Base-by-base conservation (phyloP, 2,113 vertebrate genomes). In the Nothocercus nigrocapillus region DNA sequence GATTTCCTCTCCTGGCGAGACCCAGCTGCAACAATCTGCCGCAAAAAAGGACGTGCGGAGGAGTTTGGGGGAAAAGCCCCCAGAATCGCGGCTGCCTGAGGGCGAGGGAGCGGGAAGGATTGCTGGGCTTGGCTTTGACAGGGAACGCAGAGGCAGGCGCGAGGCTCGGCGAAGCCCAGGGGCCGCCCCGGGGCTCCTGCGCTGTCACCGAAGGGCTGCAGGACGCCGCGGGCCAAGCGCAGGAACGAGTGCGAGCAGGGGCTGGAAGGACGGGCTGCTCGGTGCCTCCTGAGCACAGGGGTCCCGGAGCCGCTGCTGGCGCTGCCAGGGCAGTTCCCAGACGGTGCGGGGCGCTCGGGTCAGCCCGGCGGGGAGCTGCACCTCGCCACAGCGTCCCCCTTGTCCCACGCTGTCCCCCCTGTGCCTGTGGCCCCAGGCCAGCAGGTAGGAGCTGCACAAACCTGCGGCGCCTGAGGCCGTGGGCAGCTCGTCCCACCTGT, bases 401-500 rank as follows among this genome's bases (percentile, higher is more conserved):
- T 4, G 2, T 56, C 63, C 47, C 20, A 21, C 19, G 10, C 47
- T 47, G 47, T 77, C 28, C 51, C 54, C 22, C 25, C 10, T 2
- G 4, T 69, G 45, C 32, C 44, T 1, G 0, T 54, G 68, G 81
- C 58, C 30, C 0, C 53, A 64, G 85, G 38, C 36, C 90, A 83
- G 53, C 0, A 0, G n/a, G 68, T 76, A 45, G 53, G 27, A 77
- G 10, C 59, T 58, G 30, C 56, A 44, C 70, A 53, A 77, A 32
- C 28, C 7, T 0, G 8, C 5, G 76, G 45, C 3, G 11, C 22
- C 1, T 0, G 38, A 66, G 64, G 38, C 59, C 56, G 16, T 12
- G 28, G 25, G 24, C 21, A 38, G 22, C 68, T 74, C 18, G 11
- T 88, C 45, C 38, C 49, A 15, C 20, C 7, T 19, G 9, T 21